These are phyloP conservation scores for Strix aluco DNA, from an alignment of 2,113 vertebrate species.

Conservation along the genomic window DNA sequence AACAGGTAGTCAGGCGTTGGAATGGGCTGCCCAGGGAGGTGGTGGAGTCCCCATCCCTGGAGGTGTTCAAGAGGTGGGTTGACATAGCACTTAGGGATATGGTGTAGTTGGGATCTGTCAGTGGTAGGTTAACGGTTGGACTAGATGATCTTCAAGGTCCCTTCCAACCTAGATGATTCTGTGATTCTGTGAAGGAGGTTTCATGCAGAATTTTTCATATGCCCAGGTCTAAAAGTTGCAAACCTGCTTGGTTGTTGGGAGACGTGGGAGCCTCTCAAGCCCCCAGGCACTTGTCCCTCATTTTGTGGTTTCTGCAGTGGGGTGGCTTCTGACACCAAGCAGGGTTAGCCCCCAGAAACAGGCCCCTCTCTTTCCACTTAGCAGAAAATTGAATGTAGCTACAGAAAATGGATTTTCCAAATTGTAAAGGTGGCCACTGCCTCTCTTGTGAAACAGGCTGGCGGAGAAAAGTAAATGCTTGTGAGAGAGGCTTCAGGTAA, in stretches of 20 bases:
- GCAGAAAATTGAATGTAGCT: background rate
- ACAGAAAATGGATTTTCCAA: background rate
- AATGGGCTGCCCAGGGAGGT: too few relatives aligned
- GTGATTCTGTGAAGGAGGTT: background rate
- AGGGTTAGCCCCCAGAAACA: background rate
- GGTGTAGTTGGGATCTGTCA: too few relatives aligned
- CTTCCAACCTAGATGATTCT: too few relatives aligned
- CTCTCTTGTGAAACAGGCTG: background rate
- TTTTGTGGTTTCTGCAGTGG: background rate
- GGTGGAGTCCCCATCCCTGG: too few relatives aligned
- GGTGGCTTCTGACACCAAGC: background rate
- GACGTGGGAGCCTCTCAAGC: background rate
- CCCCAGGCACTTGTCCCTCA: background rate
- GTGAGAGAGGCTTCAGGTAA: fast-evolving
- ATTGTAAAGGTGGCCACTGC: background rate
- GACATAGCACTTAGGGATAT: too few relatives aligned
- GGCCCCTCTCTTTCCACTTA: background rate
- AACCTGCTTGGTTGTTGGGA: fast-evolving
- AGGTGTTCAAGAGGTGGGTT: too few relatives aligned
- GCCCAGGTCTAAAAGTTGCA: background rate
- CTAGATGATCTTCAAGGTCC: too few relatives aligned
- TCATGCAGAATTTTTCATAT: background rate
- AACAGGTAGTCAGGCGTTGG: too few relatives aligned
- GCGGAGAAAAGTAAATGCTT: background rate
- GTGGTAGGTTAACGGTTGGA: too few relatives aligned